A percentile compares a stretch with the other conserved stretches of the same genome.
Conservation (phyloP, 2,797 vertebrate genomes). For the Malurus splendens region DNA sequence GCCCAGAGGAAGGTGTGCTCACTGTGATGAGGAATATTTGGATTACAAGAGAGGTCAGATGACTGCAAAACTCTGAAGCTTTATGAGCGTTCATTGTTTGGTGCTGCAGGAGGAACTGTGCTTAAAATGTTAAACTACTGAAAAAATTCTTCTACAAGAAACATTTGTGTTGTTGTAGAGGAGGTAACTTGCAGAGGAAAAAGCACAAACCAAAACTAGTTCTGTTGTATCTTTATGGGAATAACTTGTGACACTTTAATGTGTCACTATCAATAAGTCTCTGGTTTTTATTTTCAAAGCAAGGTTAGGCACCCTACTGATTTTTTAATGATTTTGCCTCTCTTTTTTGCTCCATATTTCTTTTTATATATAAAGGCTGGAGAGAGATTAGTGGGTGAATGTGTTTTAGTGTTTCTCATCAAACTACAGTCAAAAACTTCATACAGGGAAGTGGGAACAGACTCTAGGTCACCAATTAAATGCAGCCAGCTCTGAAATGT, state of each 20-base stretch:
- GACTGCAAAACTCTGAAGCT: background rate
- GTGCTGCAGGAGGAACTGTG: background rate
- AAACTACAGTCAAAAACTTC: background rate
- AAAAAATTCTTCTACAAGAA: background rate
- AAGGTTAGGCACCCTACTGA: background rate
- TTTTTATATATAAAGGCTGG: background rate
- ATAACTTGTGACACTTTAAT: background rate
- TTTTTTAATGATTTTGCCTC: background rate
- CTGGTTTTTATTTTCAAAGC: conserved; percentile 36
- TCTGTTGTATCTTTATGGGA: background rate
- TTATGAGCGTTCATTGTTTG: background rate
- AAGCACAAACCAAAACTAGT: background rate
- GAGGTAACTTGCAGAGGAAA: background rate
- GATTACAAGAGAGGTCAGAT: conserved; percentile 23
- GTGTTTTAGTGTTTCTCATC: conserved; percentile 12
- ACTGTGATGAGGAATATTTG: conserved; percentile 9
- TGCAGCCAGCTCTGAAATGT: conserved; percentile 23
- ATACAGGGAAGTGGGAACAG: background rate
- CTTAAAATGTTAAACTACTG: background rate
- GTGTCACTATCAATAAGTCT: background rate
- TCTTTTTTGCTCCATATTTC: background rate
- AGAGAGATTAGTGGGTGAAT: background rate
- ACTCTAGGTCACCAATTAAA: conserved; percentile 17
- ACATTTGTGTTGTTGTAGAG: background rate
- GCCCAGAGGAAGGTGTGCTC: conserved; percentile 22